Percentiles rank a stretch among this genome's conserved stretches.
phyloP scores from a whole-genome alignment of 1,140 invertebrate species.

The Zaprionus capensis region DNA sequence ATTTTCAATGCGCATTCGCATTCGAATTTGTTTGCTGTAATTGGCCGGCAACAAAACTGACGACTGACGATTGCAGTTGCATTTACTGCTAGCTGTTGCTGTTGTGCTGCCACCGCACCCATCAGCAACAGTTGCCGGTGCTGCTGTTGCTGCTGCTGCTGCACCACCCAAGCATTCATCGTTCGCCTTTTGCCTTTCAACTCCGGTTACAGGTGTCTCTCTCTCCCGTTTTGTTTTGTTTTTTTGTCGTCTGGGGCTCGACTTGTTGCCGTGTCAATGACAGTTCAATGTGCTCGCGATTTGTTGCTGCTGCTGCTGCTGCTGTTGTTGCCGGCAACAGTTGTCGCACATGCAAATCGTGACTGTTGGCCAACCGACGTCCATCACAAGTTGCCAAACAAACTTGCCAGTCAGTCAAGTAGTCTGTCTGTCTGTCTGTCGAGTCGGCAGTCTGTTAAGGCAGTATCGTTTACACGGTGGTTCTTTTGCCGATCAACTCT shows the following conservation, averaged over 20 bases:
- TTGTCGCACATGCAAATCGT: conserved; percentile 83
- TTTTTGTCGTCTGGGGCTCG: conserved; percentile 40
- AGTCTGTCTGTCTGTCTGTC: not conserved
- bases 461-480: conserved; percentile 23
- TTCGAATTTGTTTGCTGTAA: conserved; percentile 82
- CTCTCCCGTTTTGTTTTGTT: conserved; percentile 17
- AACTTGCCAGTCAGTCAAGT: conserved; percentile 57
- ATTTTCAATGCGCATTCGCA: conserved; percentile 81
- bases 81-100: conserved; percentile 4
- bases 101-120: conserved; percentile 5
- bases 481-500: not conserved
- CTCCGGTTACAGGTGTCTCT: conserved; percentile 74
- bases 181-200: conserved; percentile 80
- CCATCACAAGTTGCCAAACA: conserved; percentile 81
- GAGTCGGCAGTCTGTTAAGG: conserved; percentile 18
- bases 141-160: conserved; percentile 25
- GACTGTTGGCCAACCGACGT: conserved; percentile 70
- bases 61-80: conserved; percentile 26
- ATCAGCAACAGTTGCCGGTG: conserved; percentile 8
- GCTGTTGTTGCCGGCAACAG: conserved; percentile 67
- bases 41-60: conserved; percentile 67
- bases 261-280: conserved; percentile 79
- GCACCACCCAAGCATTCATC: conserved; percentile 46
- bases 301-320: conserved; percentile 50
- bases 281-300: conserved; percentile 79